Evolutionary conservation across 1,140 invertebrate genomes (phyloP).

Genomic region (Megalonaias nervosa): DNA sequence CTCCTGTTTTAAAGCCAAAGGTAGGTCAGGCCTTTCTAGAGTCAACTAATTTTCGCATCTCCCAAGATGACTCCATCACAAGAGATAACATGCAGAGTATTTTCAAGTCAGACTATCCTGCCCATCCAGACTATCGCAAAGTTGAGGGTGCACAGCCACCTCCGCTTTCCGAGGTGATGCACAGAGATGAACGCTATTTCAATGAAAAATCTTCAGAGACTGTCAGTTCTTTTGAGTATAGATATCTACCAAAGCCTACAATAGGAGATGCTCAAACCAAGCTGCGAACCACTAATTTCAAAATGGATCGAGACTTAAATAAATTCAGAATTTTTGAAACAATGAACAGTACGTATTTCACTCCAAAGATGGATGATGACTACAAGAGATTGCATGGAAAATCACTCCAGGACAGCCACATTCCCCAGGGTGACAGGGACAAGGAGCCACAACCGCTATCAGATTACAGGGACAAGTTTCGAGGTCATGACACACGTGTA

Average conservation of each 20-base stretch:
- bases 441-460: slow-evolving; percentile 57
- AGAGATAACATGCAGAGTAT: slow-evolving; percentile 49
- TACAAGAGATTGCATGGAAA: slow-evolving; percentile 24
- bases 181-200: slow-evolving; percentile 59
- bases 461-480: slow-evolving; percentile 57
- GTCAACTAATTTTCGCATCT: slow-evolving; percentile 56
- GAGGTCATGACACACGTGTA: slow-evolving; percentile 55
- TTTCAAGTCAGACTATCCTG: slow-evolving; percentile 61
- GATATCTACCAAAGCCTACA: slow-evolving; percentile 47
- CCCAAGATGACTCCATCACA: slow-evolving; percentile 52
- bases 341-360: slow-evolving; percentile 58
- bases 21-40: slow-evolving; percentile 43
- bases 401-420: slow-evolving; percentile 35
- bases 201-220: slow-evolving; percentile 61
- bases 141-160: slow-evolving; percentile 48
- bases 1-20: slow-evolving; percentile 39
- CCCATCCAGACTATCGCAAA: slow-evolving; percentile 41
- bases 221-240: slow-evolving; percentile 51
- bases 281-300: slow-evolving; percentile 63
- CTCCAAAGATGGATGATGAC: slow-evolving; percentile 50
- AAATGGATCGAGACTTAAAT: slow-evolving; percentile 61
- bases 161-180: slow-evolving; percentile 59
- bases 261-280: slow-evolving; percentile 50
- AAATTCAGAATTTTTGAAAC: slow-evolving; percentile 60
- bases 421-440: slow-evolving; percentile 58